Evolutionary conservation across 92 coral and sea anemone species (phyloP).

Genomic region (Porites rus): DNA sequence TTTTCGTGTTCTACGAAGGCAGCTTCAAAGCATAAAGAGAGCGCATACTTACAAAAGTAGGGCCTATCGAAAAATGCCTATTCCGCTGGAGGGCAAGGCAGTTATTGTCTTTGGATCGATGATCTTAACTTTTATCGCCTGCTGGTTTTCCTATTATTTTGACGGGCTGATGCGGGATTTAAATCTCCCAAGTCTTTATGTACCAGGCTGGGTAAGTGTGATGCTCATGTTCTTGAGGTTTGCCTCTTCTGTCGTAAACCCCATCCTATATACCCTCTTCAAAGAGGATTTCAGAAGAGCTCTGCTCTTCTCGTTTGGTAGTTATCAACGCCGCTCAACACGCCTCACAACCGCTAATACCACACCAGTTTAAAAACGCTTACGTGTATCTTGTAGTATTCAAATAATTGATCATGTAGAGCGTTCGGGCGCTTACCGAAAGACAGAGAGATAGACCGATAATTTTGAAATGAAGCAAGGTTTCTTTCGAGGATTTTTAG

Average conservation of each 20-base stretch:
- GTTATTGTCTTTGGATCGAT: conserved; percentile 72
- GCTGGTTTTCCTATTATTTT: conserved; percentile 83
- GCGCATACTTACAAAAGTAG: conserved; percentile 26
- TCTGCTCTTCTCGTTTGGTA: conserved; percentile 34
- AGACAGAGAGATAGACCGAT: no score
- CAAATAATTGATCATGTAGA: no score
- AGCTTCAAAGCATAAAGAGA: conserved; percentile 40
- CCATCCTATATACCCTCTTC: conserved; percentile 75
- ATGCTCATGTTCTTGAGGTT: conserved; percentile 71
- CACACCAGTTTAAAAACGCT: background rate
- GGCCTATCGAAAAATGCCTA: conserved; percentile 12
- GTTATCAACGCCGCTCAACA: background rate
- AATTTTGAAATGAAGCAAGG: no score
- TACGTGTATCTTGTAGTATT: no score
- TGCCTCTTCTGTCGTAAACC: conserved; percentile 69
- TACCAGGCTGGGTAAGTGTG: conserved; percentile 53
- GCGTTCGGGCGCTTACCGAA: no score
- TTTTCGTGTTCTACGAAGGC: conserved; percentile 39
- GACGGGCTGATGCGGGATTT: conserved; percentile 60
- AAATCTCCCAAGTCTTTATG: conserved; percentile 23
- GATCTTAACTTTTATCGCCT: conserved; percentile 72
- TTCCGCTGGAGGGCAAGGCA: conserved; percentile 71
- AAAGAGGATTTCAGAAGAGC: conserved; percentile 86
- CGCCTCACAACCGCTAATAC: background rate
- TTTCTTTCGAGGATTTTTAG: no score